Evolutionary conservation across 1,140 invertebrate species (phyloP).

Genomic region (Camponotus floridanus): DNA sequence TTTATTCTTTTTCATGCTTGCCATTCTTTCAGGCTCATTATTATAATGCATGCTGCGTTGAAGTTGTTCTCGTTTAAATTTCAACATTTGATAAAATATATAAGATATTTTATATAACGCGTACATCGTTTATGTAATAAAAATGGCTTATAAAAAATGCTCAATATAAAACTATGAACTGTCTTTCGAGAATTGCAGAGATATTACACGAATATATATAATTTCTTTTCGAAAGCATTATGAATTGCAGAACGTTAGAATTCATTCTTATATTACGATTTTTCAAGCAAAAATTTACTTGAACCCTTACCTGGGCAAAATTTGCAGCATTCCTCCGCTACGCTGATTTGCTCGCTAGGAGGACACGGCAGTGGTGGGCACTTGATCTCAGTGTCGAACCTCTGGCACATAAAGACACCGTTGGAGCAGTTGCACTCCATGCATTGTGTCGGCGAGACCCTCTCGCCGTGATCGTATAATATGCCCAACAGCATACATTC

Average conservation of each 20-base stretch:
- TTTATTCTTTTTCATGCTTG: constrained; percentile 34
- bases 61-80: neutral
- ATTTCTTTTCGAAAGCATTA: neutral
- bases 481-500: constrained; percentile 92
- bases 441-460: constrained; percentile 90
- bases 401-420: constrained; percentile 92
- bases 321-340: constrained; percentile 95
- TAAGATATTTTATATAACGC: neutral
- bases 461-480: constrained; percentile 94
- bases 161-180: constrained; percentile 28
- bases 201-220: neutral
- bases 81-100: neutral
- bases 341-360: constrained; percentile 91
- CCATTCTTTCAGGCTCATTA: neutral
- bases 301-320: constrained; percentile 95
- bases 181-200: neutral
- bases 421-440: constrained; percentile 92
- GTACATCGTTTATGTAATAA: neutral
- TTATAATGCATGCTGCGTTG: constrained; percentile 5
- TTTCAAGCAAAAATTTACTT: neutral
- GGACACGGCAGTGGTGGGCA: constrained; percentile 95
- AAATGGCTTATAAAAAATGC: neutral
- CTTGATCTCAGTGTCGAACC: constrained; percentile 90
- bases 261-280: neutral
- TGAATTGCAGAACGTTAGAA: neutral